A percentile compares a stretch with the other conserved stretches of the same genome.
phyloP scores from a whole-genome alignment of 2,888 invertebrate species.

The Dascillus cervinus region DNA sequence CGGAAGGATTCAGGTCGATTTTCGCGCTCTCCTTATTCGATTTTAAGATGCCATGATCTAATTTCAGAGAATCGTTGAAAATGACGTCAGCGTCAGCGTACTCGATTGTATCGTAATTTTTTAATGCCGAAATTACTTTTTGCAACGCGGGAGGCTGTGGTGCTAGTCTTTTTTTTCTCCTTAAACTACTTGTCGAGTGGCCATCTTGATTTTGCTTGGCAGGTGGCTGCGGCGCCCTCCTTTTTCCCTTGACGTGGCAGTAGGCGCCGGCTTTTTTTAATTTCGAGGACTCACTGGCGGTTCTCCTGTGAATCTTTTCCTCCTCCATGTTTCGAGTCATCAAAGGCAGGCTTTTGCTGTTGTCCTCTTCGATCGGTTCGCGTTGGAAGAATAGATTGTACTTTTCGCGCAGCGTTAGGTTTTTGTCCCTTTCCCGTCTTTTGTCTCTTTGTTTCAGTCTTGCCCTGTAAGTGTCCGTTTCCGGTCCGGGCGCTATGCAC shows the following conservation, averaged over 20 bases:
- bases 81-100: slow-evolving; percentile 31
- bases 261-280: slow-evolving; percentile 50
- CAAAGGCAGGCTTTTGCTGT: slow-evolving; percentile 40
- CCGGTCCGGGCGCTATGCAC: slow-evolving; percentile 48
- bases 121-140: slow-evolving; percentile 24
- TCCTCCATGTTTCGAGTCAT: slow-evolving; percentile 33
- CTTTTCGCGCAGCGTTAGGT: slow-evolving; percentile 56
- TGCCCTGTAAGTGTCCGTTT: slow-evolving; percentile 57
- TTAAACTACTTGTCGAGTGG: slow-evolving; percentile 31
- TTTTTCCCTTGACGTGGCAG: slow-evolving; percentile 66
- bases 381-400: slow-evolving; percentile 50
- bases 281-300: slow-evolving; percentile 55
- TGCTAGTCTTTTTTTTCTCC: slow-evolving; percentile 41
- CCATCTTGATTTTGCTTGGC: slow-evolving; percentile 14
- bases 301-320: slow-evolving; percentile 43
- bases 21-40: slow-evolving; percentile 34
- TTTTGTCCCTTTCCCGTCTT: slow-evolving; percentile 51
- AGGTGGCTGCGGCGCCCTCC: slow-evolving; percentile 67
- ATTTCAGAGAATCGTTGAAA: slow-evolving; percentile 42
- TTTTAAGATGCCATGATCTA: slow-evolving; percentile 45
- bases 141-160: slow-evolving; percentile 41
- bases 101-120: slow-evolving; percentile 21
- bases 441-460: slow-evolving; percentile 53
- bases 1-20: slow-evolving; percentile 10
- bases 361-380: slow-evolving; percentile 30